These are phyloP conservation scores for Sakesphorus luctuosus DNA, from an alignment of 2,113 vertebrate species.

Conservation along the genomic window DNA sequence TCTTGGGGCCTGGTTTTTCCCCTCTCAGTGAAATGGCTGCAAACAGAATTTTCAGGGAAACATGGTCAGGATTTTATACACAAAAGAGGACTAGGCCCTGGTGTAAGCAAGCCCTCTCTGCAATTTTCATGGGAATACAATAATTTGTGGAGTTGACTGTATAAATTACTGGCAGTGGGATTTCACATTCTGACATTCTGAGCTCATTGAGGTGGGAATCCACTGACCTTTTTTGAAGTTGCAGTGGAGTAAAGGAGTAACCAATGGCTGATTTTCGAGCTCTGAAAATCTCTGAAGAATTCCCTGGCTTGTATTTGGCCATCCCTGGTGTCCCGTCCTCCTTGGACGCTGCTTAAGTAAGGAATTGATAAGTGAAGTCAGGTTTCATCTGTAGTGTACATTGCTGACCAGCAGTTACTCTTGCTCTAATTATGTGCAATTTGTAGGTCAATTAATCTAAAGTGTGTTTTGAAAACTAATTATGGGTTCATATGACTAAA, in stretches of 20 bases:
- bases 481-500: neutral
- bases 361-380: neutral
- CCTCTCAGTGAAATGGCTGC: neutral
- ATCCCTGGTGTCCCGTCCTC: neutral
- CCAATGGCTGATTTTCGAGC: neutral
- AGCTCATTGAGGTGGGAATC: neutral
- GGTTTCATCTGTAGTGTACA: neutral
- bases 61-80: neutral
- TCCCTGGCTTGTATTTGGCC: neutral
- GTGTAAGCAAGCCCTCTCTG: neutral
- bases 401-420: neutral
- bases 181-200: neutral
- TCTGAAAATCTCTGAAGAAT: neutral
- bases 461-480: neutral
- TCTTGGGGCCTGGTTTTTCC: neutral
- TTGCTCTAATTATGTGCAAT: neutral
- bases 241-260: neutral
- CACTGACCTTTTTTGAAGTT: neutral
- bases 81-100: neutral
- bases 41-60: neutral
- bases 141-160: neutral
- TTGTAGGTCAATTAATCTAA: neutral
- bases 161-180: neutral
- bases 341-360: neutral
- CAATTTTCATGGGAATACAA: neutral